Evolutionary conservation across 1,140 invertebrate genomes (phyloP), one percentile per base, ranked within the genome.

Genomic region (Hylyphantes graminicola): DNA sequence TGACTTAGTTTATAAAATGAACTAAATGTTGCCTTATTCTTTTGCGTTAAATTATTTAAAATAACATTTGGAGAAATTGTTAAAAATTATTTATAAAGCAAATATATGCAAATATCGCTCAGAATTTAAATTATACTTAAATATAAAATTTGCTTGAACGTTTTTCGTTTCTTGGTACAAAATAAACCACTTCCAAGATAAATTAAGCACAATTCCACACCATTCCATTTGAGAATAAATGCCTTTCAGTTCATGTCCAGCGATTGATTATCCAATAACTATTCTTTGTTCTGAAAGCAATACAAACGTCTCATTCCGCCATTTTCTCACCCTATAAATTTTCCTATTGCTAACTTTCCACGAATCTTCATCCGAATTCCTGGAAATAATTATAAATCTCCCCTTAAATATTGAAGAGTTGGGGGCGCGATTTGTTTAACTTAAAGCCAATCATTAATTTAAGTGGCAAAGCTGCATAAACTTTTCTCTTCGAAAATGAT

Each of bases 401-500:
- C 80, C 13, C 70, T 74, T 83, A 83, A 83, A 74, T 83, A 75
- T 83, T 61, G 61, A 15, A 48, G 21, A 48, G 55, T 35, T 65
- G 70, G 65, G 50, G 54, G 50, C 63, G 59, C 80, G 80, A 83
- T 83, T 83, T 83, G 80, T 83, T 83, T 83, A 83, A 83, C 70
- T 83, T 74, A 83, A 83, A 74, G 64, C 70, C 61, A 83, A 73
- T 74, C 70, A 74, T 83, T 74, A 83, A 83, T 83, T 83, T 70
- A 54, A 75, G 67, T 75, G 70, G 55, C 59, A 70, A 67, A 68
- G 65, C 77, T 48, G 73, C 74, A 74, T 83, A 74, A 81, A 81
- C 77, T 73, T 83, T 83, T 83, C 70, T 74, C 80, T 83, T 83
- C 80, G 72, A 72, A 75, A 83, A 83, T 83, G 72, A 83, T 83